These are phyloP conservation scores for Hemitrygon akajei DNA, from an alignment of 2,797 vertebrate species.

Conservation along the genomic window DNA sequence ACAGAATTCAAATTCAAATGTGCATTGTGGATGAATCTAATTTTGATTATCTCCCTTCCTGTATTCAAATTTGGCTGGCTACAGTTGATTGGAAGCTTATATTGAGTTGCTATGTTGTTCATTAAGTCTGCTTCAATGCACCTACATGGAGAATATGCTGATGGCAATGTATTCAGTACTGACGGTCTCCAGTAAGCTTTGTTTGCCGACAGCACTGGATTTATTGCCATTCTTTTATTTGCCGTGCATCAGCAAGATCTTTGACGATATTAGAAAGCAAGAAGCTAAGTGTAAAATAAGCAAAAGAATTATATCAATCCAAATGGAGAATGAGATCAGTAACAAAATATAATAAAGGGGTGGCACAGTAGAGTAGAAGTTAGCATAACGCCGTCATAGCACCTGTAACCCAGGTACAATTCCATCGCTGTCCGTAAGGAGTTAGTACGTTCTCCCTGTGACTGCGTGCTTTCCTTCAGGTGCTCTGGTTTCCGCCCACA, in stretches of 20 bases:
- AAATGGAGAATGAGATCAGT: neutral
- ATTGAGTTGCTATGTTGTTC: neutral
- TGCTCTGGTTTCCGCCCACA: too few species aligned
- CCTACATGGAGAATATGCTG: slow-evolving; percentile 10
- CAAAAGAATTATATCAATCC: neutral
- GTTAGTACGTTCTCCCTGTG: too few species aligned
- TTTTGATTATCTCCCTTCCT: neutral
- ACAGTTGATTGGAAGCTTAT: neutral
- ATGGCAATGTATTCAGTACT: neutral
- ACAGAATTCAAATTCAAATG: neutral
- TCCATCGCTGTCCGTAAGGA: too few species aligned
- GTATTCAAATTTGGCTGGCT: slow-evolving; percentile 20
- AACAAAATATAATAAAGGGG: neutral
- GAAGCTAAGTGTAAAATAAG: neutral
- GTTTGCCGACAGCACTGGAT: neutral
- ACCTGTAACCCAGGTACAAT: too few species aligned
- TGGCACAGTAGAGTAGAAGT: too few species aligned
- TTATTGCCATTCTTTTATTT: neutral
- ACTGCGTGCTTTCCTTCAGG: too few species aligned
- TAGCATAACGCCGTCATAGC: too few species aligned
- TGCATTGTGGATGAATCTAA: neutral
- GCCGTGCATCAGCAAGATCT: slow-evolving; percentile 18
- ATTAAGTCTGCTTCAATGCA: slow-evolving; percentile 3
- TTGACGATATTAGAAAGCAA: neutral
- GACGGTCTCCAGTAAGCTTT: neutral